A percentile compares a stretch with the other conserved stretches of the same genome.
These are phyloP conservation scores for Pasiphila rectangulata DNA, from an alignment of 2,888 invertebrate genomes.

Conservation along the genomic window DNA sequence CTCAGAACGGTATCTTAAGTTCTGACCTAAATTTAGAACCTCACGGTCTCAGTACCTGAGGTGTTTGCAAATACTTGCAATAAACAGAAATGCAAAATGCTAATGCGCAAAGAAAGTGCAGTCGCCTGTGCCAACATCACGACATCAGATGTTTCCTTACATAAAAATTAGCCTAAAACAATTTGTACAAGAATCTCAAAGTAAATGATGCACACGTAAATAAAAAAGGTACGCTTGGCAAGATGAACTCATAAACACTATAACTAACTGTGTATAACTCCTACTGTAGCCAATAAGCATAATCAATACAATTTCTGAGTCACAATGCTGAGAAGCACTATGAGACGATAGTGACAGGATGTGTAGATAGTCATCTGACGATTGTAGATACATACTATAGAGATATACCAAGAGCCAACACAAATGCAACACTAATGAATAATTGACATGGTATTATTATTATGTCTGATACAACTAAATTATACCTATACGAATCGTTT, in stretches of 20 bases:
- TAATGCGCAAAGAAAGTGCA: not conserved
- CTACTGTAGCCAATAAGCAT: not conserved
- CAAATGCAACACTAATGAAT: constrained; percentile 20
- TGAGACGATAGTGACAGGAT: constrained; percentile 10
- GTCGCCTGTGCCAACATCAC: not conserved
- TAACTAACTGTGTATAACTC: too few relatives aligned
- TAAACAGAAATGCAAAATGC: not conserved
- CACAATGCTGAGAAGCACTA: not conserved
- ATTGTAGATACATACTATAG: not conserved
- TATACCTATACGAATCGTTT: not conserved
- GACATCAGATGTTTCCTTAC: not conserved
- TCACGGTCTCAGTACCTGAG: constrained; percentile 29
- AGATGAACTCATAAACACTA: too few relatives aligned
- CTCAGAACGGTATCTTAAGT: constrained; percentile 23
- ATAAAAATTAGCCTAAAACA: too few relatives aligned
- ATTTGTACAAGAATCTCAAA: too few relatives aligned
- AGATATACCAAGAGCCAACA: not conserved
- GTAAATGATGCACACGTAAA: too few relatives aligned
- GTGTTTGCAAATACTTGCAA: constrained; percentile 18
- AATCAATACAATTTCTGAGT: constrained; percentile 2
- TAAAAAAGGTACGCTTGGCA: too few relatives aligned
- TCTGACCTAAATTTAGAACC: constrained; percentile 24
- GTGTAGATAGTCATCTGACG: constrained; percentile 12
- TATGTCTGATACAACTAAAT: constrained; percentile 4
- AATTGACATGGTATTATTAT: constrained; percentile 17